phyloP scores from a whole-genome alignment of 2,113 vertebrate genomes.

The Meleagris gallopavo region DNA sequence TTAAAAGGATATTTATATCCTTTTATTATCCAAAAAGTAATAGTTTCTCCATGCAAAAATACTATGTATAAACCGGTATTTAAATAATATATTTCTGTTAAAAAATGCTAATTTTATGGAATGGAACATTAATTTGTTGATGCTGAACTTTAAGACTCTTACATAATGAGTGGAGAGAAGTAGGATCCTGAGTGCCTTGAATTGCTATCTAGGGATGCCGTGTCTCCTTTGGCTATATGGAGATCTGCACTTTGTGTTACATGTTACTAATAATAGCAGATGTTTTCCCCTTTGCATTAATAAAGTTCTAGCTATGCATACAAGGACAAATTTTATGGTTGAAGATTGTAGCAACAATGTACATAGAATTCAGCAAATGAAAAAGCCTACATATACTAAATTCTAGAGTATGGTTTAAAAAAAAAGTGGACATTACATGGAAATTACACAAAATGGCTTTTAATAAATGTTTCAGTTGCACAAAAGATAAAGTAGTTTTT shows the following conservation, averaged over 20 bases:
- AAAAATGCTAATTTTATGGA: neutral
- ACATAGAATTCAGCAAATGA: neutral
- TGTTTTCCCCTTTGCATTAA: neutral
- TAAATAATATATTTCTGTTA: neutral
- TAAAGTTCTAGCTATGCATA: neutral
- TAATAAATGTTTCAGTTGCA: neutral
- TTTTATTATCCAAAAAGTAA: neutral
- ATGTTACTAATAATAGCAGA: neutral
- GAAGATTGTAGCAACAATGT: neutral
- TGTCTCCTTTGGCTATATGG: neutral
- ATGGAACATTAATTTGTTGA: neutral
- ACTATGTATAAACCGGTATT: neutral
- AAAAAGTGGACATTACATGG: neutral
- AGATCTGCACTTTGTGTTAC: neutral
- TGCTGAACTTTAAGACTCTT: neutral
- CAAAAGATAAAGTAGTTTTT: neutral
- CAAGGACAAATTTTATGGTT: constrained; percentile 3
- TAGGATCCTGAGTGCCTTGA: neutral
- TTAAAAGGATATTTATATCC: neutral
- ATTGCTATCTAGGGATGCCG: neutral
- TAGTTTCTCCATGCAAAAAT: neutral
- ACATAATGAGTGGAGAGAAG: neutral
- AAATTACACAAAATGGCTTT: neutral
- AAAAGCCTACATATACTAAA: neutral
- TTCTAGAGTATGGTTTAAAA: neutral